Conservation (phyloP, 2,113 vertebrate species). For the Sander lucioperca region DNA sequence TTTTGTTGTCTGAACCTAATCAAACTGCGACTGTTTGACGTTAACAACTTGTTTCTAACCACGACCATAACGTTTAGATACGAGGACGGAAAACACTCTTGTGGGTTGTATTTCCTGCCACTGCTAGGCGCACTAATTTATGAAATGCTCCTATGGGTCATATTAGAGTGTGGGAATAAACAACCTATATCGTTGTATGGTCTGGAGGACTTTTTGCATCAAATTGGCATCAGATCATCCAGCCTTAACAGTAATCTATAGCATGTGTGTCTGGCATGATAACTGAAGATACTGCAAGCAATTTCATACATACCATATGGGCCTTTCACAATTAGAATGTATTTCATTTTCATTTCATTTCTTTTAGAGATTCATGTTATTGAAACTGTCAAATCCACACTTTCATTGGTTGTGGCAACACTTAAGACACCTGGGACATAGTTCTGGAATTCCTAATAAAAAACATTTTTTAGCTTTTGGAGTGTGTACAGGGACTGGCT, state of each 20-base stretch:
- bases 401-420: constrained; percentile 36
- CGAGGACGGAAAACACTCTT: too few relatives aligned
- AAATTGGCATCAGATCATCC: not conserved
- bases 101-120: too few relatives aligned
- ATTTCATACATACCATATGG: not conserved
- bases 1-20: too few relatives aligned
- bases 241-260: not conserved
- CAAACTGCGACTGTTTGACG: too few relatives aligned
- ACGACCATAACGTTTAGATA: too few relatives aligned
- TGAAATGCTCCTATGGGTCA: too few relatives aligned
- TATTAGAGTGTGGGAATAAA: too few relatives aligned
- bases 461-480: constrained; percentile 30
- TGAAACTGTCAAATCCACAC: constrained; percentile 47
- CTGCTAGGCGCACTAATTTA: too few relatives aligned
- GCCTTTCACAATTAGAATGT: not conserved
- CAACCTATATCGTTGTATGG: too few relatives aligned
- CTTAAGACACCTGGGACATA: constrained; percentile 17
- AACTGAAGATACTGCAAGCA: not conserved
- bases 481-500: constrained; percentile 38
- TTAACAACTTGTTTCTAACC: too few relatives aligned
- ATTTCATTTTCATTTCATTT: not conserved
- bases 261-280: not conserved
- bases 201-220: too few relatives aligned
- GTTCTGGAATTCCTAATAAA: constrained; percentile 33
- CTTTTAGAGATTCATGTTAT: constrained; percentile 5